Base-by-base conservation (phyloP, 92 coral and sea anemone genomes). In the Zoanthus sansibaricus region DNA sequence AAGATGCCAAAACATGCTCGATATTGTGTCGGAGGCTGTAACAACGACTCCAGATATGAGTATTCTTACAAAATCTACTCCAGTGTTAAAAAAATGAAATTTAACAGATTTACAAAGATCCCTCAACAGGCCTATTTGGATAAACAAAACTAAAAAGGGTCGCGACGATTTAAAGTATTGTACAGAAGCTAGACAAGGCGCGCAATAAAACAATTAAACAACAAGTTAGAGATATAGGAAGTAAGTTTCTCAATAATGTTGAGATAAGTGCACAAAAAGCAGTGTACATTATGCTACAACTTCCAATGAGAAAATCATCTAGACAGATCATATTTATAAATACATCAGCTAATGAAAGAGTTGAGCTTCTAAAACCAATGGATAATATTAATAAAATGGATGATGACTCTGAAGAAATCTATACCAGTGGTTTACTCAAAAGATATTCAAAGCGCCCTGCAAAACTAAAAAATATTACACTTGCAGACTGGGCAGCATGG, bases 371-470 rank as follows among this genome's bases (percentile, higher is more conserved):
- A 75, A 91, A 91, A 83, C 92, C 92, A 86, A 51, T 92, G 49
- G 86, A 69, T 84, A 89, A 92, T 55, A 92, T 88, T 47, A 85
- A 92, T 77, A 82, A 90, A 33, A 90, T 92, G 95, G 87, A 90
- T 49, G 93, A 92, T 87, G 93, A 92, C 79, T 86, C 83, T 86
- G 93, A 93, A 76, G 95, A 90, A 87, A 90, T 90, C 48, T 86
- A 87, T 85, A 85, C 95, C 64, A 86, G 88, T 78, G 92, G 95
- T 78, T 75, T 93, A 72, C 71, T 93, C 20, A 88, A 93, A 75
- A 82, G 92, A 88, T 91, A 92, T 76, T 75, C 76, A 55, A 87
- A 90, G 83, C 91, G 95, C 9, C 93, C 93, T 64, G 62, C 73
- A 77, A 87, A 86, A 77, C 89, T 70, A 25, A 84, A 92, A 84